These are phyloP conservation scores for Eucriotettix oculatus DNA, from an alignment of 2,888 invertebrate species.

Conservation along the genomic window DNA sequence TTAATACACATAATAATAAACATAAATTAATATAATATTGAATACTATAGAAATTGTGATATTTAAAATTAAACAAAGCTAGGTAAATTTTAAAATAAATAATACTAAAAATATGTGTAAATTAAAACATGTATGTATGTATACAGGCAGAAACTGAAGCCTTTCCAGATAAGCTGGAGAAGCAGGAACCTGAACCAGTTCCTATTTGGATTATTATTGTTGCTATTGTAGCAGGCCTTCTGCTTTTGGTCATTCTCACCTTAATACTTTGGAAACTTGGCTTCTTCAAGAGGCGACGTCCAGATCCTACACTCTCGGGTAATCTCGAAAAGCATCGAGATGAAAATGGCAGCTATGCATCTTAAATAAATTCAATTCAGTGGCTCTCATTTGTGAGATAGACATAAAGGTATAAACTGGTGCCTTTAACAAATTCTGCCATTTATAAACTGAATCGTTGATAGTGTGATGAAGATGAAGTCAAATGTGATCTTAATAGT, in stretches of 20 bases:
- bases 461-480: too few relatives aligned
- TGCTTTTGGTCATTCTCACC: slow-evolving; percentile 65
- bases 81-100: not conserved
- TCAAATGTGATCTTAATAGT: too few relatives aligned
- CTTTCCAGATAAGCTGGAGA: slow-evolving; percentile 64
- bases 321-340: slow-evolving; percentile 61
- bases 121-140: not conserved
- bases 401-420: too few relatives aligned
- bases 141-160: slow-evolving; percentile 64
- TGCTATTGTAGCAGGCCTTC: slow-evolving; percentile 66
- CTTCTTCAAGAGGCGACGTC: slow-evolving; percentile 74
- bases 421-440: too few relatives aligned
- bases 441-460: too few relatives aligned
- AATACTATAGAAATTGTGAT: slow-evolving; percentile 2
- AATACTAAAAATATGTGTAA: not conserved
- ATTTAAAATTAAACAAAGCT: slow-evolving; percentile 7
- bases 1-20: too few relatives aligned
- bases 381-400: too few relatives aligned
- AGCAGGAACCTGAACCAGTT: slow-evolving; percentile 53
- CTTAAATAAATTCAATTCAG: not conserved
- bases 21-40: slow-evolving; percentile 9
- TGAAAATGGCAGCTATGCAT: slow-evolving; percentile 37
- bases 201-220: slow-evolving; percentile 73
- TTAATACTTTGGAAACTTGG: slow-evolving; percentile 75
- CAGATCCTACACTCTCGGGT: slow-evolving; percentile 67